phyloP scores from a whole-genome alignment of 2,888 invertebrate species.

The Sisyra terminalis region DNA sequence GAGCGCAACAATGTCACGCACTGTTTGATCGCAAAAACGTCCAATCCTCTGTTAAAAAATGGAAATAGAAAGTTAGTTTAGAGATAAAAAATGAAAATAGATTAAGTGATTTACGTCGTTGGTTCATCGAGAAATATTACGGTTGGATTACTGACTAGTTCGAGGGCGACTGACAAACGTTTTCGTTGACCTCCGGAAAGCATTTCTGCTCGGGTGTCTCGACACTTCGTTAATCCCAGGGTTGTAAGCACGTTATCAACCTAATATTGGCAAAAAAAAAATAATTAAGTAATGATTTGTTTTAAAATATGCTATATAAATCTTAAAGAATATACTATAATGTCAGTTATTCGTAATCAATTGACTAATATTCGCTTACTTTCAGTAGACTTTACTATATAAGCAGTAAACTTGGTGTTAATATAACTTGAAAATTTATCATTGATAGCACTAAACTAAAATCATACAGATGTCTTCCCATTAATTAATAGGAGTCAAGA shows the following conservation, averaged over 20 bases:
- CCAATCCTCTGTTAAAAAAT: conserved; percentile 41
- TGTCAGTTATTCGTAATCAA: not conserved
- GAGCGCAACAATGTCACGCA: conserved; percentile 39
- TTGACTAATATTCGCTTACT: not conserved
- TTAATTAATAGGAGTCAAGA: too few species aligned
- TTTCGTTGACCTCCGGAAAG: conserved; percentile 67
- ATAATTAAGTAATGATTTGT: not conserved
- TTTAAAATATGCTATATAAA: not conserved
- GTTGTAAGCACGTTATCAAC: conserved; percentile 57
- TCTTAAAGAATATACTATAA: not conserved
- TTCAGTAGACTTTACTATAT: too few species aligned
- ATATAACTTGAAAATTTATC: too few species aligned
- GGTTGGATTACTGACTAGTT: conserved; percentile 69
- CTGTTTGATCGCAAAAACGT: conserved; percentile 56
- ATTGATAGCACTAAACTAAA: too few species aligned
- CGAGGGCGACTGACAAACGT: conserved; percentile 56
- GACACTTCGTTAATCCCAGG: conserved; percentile 47
- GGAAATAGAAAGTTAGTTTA: not conserved
- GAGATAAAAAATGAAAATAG: not conserved
- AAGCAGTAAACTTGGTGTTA: too few species aligned
- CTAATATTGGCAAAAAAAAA: conserved; percentile 25
- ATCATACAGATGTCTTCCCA: too few species aligned
- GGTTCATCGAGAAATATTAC: conserved; percentile 70
- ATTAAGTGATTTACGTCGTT: conserved; percentile 44
- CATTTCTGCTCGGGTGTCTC: conserved; percentile 42